These are phyloP conservation scores for Merops nubicus DNA, from an alignment of 2,113 vertebrate species.

Conservation along the genomic window DNA sequence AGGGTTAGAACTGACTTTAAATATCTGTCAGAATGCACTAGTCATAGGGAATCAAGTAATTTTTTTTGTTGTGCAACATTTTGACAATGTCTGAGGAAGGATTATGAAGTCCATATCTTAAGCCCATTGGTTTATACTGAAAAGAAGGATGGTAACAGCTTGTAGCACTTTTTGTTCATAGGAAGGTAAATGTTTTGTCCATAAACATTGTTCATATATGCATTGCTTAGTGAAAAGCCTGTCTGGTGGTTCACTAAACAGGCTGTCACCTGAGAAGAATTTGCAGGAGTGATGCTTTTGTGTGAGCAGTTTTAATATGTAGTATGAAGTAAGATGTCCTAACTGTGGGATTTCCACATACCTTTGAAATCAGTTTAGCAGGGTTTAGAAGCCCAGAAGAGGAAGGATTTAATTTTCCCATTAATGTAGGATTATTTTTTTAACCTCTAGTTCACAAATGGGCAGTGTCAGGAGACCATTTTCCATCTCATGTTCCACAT, in stretches of 20 bases:
- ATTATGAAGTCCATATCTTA: background rate
- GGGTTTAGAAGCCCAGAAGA: background rate
- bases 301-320: background rate
- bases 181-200: background rate
- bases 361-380: background rate
- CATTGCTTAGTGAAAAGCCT: background rate
- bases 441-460: background rate
- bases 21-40: background rate
- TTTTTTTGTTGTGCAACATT: conserved; percentile 5
- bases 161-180: background rate
- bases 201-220: background rate
- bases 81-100: background rate
- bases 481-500: rapidly evolving
- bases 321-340: background rate
- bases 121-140: background rate
- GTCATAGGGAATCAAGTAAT: background rate
- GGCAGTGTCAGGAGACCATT: background rate
- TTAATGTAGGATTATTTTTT: background rate
- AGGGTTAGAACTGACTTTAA: background rate
- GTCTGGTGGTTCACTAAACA: background rate
- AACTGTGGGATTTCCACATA: background rate
- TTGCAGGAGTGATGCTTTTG: background rate
- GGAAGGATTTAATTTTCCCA: background rate
- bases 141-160: background rate
- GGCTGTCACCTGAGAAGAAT: background rate